phyloP scores from a whole-genome alignment of 2,888 invertebrate species.

The Alloplasta piceator region DNA sequence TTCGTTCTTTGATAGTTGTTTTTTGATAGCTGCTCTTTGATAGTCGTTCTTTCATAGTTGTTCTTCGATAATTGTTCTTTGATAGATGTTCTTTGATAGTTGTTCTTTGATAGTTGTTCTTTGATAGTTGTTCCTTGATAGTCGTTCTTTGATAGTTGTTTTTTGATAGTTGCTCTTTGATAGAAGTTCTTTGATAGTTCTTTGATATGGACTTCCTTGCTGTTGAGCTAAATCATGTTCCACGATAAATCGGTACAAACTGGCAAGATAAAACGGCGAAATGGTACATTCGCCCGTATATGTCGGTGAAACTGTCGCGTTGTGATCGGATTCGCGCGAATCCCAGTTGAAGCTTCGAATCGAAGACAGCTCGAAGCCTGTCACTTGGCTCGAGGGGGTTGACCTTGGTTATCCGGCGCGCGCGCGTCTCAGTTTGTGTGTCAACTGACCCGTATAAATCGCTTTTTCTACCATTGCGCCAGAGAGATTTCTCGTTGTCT shows the following conservation, averaged over 20 bases:
- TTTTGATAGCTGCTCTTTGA: too few relatives aligned
- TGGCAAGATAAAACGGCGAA: conserved; percentile 28
- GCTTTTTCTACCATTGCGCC: conserved; percentile 32
- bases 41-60: too few relatives aligned
- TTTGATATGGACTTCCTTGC: too few relatives aligned
- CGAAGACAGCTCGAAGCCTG: conserved; percentile 47
- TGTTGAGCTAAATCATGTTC: background rate
- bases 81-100: too few relatives aligned
- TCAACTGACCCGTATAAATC: conserved; percentile 69
- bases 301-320: conserved; percentile 40
- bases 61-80: too few relatives aligned
- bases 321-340: conserved; percentile 58
- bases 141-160: too few relatives aligned
- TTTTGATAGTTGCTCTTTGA: too few relatives aligned
- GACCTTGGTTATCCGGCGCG: conserved; percentile 52
- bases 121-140: too few relatives aligned
- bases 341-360: conserved; percentile 51
- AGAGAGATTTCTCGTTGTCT: conserved; percentile 36
- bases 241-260: conserved; percentile 32
- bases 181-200: too few relatives aligned
- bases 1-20: too few relatives aligned
- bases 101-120: too few relatives aligned
- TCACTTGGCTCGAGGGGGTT: conserved; percentile 41
- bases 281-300: conserved; percentile 51
- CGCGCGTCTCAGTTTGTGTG: conserved; percentile 53